A percentile compares a stretch with the other conserved stretches of the same genome.
Evolutionary conservation across 2,113 vertebrate species (phyloP).

Genomic region (Pyxicephalus adspersus): DNA sequence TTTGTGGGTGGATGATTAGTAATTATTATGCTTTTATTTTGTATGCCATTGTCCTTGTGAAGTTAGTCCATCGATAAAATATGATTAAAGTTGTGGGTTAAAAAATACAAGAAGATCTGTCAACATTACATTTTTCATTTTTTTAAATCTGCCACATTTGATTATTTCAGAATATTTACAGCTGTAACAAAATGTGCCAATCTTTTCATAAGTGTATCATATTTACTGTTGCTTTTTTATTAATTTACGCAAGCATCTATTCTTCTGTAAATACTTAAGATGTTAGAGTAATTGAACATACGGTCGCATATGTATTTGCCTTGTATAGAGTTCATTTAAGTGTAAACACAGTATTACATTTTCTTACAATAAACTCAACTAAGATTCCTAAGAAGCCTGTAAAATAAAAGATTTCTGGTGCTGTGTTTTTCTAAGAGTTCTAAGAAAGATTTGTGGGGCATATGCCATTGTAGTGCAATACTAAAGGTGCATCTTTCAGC

Average conservation of each 20-base stretch:
- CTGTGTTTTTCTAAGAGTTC: neutral
- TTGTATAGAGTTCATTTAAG: neutral
- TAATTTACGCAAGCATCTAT: no score
- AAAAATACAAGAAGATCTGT: neutral
- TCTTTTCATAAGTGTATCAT: neutral
- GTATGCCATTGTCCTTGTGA: neutral
- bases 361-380: neutral
- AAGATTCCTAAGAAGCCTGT: neutral
- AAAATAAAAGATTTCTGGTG: neutral
- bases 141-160: neutral
- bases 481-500: no score
- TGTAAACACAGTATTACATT: neutral
- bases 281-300: neutral
- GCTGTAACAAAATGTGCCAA: neutral
- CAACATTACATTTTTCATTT: neutral
- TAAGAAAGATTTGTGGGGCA: neutral
- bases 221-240: no score
- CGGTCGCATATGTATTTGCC: neutral
- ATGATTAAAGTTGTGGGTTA: neutral
- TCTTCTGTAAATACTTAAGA: neutral
- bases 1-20: neutral
- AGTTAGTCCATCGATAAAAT: neutral
- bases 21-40: neutral
- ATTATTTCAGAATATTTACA: conserved; percentile 9
- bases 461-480: no score